A percentile compares a stretch with the other conserved stretches of the same genome.
Conservation (phyloP, 2,113 vertebrate species). For the Scomber colias region DNA sequence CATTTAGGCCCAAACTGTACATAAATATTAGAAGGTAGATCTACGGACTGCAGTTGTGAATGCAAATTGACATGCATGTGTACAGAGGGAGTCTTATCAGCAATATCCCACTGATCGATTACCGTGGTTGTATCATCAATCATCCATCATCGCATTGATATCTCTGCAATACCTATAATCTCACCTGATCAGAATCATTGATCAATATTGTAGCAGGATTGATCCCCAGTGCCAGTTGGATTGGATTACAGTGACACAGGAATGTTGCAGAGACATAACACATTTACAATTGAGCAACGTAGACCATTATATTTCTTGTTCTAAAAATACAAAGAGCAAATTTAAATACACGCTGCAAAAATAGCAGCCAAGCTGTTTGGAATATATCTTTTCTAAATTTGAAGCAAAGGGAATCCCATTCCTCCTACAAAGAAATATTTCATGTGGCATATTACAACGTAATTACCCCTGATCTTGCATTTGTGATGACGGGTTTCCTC, state of each 20-base stretch:
- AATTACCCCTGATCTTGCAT: constrained; percentile 81
- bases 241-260: constrained; percentile 41
- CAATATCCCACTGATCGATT: constrained; percentile 74
- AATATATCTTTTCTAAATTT: constrained; percentile 65
- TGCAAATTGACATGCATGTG: constrained; percentile 61
- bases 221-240: constrained; percentile 56
- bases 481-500: constrained; percentile 77
- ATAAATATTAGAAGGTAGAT: constrained; percentile 43
- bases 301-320: constrained; percentile 7
- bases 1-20: constrained; percentile 18
- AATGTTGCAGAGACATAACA: constrained; percentile 33
- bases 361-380: constrained; percentile 32
- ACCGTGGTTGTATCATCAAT: constrained; percentile 75
- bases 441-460: constrained; percentile 72
- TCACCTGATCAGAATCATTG: constrained; percentile 77
- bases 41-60: constrained; percentile 42
- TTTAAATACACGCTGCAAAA: constrained; percentile 48
- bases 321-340: constrained; percentile 46
- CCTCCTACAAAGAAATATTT: constrained; percentile 69
- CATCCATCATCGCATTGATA: constrained; percentile 82
- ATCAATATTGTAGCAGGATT: constrained; percentile 68
- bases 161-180: constrained; percentile 78
- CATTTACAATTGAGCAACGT: constrained; percentile 25
- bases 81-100: constrained; percentile 68
- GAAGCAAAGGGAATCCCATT: constrained; percentile 71